Evolutionary conservation across 2,113 vertebrate species (phyloP).

Genomic region (Petaurus breviceps): DNA sequence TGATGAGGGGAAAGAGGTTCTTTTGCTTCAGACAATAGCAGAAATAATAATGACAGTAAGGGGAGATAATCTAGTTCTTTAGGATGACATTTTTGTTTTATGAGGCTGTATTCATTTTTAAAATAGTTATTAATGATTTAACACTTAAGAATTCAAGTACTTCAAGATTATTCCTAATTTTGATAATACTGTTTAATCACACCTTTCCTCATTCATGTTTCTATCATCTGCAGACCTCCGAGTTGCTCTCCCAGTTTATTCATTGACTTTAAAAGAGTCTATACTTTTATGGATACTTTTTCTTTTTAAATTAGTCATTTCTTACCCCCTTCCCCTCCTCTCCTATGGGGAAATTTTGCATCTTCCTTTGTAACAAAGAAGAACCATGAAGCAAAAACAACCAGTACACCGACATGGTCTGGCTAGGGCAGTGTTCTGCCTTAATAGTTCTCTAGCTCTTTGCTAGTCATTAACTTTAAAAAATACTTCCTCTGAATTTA

Average conservation of each 20-base stretch:
- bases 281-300: background rate
- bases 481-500: background rate
- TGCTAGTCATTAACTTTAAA: background rate
- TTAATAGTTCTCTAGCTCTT: background rate
- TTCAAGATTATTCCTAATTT: too few relatives aligned
- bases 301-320: background rate
- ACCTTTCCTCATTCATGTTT: too few relatives aligned
- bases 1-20: too few relatives aligned
- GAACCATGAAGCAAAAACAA: background rate
- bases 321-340: background rate
- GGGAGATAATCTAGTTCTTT: too few relatives aligned
- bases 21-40: too few relatives aligned
- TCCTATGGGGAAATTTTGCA: background rate
- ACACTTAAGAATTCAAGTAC: too few relatives aligned
- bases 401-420: background rate
- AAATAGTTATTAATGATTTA: too few relatives aligned
- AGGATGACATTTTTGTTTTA: too few relatives aligned
- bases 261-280: background rate
- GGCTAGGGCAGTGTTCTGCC: background rate
- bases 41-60: too few relatives aligned
- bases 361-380: background rate
- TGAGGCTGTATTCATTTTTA: too few relatives aligned
- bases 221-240: too few relatives aligned
- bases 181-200: too few relatives aligned
- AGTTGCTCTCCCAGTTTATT: background rate